Percentiles rank a stretch among this genome's conserved stretches.
phyloP scores from a whole-genome alignment of 2,888 invertebrate genomes.

The Plutella xylostella region DNA sequence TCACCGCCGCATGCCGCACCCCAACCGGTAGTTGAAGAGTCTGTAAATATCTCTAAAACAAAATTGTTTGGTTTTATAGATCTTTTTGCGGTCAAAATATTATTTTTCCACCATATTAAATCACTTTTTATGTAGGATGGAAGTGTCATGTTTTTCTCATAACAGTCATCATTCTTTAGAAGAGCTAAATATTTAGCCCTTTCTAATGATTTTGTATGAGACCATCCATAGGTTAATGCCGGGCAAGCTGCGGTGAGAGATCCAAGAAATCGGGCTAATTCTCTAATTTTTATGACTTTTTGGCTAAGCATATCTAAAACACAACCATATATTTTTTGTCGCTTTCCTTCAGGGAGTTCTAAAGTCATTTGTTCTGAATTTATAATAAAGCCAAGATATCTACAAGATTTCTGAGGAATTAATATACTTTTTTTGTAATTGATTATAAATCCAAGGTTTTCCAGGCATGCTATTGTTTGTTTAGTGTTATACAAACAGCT shows the following conservation, averaged over 20 bases:
- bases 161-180: constrained; percentile 3
- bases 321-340: neutral
- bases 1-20: neutral
- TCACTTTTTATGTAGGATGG: neutral
- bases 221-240: constrained; percentile 9
- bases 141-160: constrained; percentile 1
- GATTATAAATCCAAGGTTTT: no score
- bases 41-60: constrained; percentile 1
- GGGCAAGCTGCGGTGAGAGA: constrained; percentile 12
- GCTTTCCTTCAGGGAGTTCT: constrained; percentile 10
- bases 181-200: constrained; percentile 6
- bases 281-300: constrained; percentile 10
- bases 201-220: constrained; percentile 11
- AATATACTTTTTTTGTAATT: constrained; percentile 10
- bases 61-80: neutral
- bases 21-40: neutral
- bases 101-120: constrained; percentile 3
- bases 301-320: neutral
- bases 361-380: constrained; percentile 7
- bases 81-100: neutral
- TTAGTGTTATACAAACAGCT: constrained; percentile 7
- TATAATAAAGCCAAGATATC: constrained; percentile 10
- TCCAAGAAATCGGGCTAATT: constrained; percentile 13
- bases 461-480: constrained; percentile 8
- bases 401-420: constrained; percentile 4